Percentiles rank a stretch among this genome's conserved stretches.
These are phyloP conservation scores for Celastrina argiolus DNA, from an alignment of 2,888 invertebrate species.

Conservation along the genomic window DNA sequence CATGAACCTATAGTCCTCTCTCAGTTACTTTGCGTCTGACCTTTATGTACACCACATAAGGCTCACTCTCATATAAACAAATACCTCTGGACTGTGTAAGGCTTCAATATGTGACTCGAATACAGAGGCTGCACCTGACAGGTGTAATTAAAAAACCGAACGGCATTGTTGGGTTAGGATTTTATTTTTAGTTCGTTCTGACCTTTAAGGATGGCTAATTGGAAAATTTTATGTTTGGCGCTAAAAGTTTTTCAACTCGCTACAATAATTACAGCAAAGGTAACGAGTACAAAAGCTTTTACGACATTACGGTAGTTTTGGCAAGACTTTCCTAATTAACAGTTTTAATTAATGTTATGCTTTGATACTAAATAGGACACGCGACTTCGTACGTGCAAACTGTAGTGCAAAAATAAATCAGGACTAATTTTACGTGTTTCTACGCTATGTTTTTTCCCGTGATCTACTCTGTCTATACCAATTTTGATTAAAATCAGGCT, in stretches of 20 bases:
- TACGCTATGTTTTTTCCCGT: too few species aligned
- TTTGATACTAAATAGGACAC: too few species aligned
- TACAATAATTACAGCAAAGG: too few species aligned
- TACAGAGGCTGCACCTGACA: background rate
- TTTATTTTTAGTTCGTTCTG: background rate
- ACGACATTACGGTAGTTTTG: background rate
- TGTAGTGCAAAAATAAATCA: too few species aligned
- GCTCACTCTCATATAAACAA: background rate
- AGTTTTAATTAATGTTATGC: too few species aligned
- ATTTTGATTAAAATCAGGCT: too few species aligned
- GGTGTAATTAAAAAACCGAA: conserved; percentile 14
- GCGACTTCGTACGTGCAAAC: too few species aligned
- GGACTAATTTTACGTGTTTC: too few species aligned
- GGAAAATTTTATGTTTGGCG: background rate
- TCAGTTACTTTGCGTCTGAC: background rate
- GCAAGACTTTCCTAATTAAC: too few species aligned
- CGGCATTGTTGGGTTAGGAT: background rate
- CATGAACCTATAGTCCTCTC: background rate
- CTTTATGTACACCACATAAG: background rate
- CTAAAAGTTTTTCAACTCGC: background rate
- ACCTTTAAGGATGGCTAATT: background rate
- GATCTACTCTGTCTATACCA: too few species aligned
- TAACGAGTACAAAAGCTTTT: background rate
- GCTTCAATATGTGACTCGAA: background rate
- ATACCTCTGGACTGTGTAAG: background rate